phyloP scores from a whole-genome alignment of 2,113 vertebrate species.

The Mormyrus lacerda region DNA sequence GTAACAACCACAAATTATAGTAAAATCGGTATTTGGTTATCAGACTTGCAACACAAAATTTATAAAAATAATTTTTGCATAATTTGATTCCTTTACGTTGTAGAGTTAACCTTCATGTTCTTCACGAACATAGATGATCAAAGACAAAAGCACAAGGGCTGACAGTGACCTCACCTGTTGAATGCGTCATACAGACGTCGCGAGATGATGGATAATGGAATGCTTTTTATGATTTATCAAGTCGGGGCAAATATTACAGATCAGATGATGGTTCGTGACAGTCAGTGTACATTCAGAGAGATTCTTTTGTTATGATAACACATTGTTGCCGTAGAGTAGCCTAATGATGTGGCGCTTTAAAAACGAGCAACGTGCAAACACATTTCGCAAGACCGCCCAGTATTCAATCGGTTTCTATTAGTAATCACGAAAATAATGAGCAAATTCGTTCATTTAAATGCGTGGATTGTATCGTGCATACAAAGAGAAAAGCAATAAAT shows the following conservation, averaged over 20 bases:
- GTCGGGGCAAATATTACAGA: background rate
- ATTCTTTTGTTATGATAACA: background rate
- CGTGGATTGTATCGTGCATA: background rate
- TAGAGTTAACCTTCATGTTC: background rate
- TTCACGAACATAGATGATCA: background rate
- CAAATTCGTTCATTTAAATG: background rate
- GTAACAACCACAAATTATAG: background rate
- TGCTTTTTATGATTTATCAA: background rate
- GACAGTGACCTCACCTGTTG: background rate
- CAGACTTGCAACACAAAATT: background rate
- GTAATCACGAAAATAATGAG: background rate
- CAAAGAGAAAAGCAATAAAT: background rate
- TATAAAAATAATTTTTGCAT: background rate
- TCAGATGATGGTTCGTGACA: background rate
- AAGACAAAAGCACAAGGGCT: background rate
- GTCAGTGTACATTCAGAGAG: background rate
- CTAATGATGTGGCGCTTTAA: background rate
- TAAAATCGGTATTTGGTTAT: background rate
- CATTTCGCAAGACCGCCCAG: background rate
- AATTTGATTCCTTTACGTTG: background rate
- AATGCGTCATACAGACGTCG: conserved; percentile 13
- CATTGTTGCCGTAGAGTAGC: background rate
- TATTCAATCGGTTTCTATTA: background rate
- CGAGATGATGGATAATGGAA: background rate
- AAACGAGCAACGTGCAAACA: background rate